Evolutionary conservation across 2,888 invertebrate genomes (phyloP).

Genomic region (Subacronicta megacephala): DNA sequence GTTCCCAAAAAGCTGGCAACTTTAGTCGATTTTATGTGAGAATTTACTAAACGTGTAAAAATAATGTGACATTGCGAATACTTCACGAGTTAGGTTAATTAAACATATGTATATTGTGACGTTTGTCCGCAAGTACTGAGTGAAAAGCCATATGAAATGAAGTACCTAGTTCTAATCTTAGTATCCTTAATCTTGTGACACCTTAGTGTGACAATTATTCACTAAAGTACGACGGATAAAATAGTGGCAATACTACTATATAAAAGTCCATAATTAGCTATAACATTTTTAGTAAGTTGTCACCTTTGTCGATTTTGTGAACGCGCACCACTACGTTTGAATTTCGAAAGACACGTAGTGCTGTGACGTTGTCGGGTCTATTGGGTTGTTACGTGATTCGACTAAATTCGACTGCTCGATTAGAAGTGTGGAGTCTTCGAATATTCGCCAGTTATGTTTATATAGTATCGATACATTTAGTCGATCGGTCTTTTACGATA

Average conservation of each 20-base stretch:
- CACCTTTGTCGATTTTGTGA: constrained; percentile 47
- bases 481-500: constrained; percentile 50
- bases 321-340: constrained; percentile 44
- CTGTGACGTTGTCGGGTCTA: constrained; percentile 56
- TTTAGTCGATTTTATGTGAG: constrained; percentile 55
- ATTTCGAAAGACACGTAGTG: constrained; percentile 45
- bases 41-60: constrained; percentile 47
- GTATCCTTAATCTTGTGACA: constrained; percentile 36
- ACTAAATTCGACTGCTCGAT: constrained; percentile 51
- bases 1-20: constrained; percentile 66
- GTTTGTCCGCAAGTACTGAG: constrained; percentile 11
- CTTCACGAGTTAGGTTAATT: constrained; percentile 17
- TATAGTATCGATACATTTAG: constrained; percentile 49
- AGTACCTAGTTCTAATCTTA: constrained; percentile 46
- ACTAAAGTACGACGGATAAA: constrained; percentile 22
- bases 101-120: constrained; percentile 33
- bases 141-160: constrained; percentile 50
- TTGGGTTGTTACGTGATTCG: constrained; percentile 55
- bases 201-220: constrained; percentile 37
- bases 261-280: constrained; percentile 20
- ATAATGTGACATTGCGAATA: constrained; percentile 4
- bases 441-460: constrained; percentile 53
- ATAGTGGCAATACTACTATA: constrained; percentile 24
- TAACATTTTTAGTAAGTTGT: constrained; percentile 54
- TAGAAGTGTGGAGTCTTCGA: constrained; percentile 44